Conservation (phyloP, 2,888 invertebrate species). For the Cryptosula pallasiana region DNA sequence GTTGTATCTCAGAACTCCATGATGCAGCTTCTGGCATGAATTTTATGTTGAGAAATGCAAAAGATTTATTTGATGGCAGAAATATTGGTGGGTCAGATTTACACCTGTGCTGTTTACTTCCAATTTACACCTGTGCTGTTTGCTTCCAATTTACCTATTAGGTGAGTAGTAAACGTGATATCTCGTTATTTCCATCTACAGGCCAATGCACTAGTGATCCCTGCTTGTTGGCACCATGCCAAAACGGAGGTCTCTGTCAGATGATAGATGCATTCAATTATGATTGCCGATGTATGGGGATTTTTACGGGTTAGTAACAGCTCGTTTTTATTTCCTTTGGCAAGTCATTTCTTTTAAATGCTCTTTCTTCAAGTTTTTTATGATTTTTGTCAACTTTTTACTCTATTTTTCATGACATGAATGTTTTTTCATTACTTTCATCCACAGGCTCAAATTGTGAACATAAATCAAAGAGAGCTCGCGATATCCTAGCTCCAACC, state of each 20-base stretch:
- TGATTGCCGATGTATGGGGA: background rate
- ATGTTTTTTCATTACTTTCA: too few species aligned
- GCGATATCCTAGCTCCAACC: background rate
- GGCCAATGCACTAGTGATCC: constrained; percentile 11
- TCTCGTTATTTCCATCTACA: too few species aligned
- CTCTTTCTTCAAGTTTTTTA: background rate
- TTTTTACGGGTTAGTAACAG: background rate
- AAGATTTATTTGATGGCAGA: constrained; percentile 1
- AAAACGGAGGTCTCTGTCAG: background rate
- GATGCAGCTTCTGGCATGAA: background rate
- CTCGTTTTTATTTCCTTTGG: background rate
- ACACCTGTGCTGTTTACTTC: too few species aligned
- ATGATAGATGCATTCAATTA: background rate
- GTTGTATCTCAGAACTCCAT: background rate
- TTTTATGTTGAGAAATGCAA: background rate
- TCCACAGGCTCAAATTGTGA: background rate
- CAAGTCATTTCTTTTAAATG: background rate
- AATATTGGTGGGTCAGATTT: background rate
- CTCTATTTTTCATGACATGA: too few species aligned
- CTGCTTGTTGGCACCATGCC: background rate
- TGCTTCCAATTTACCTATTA: too few species aligned
- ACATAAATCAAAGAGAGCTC: background rate
- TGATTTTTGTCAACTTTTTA: too few species aligned
- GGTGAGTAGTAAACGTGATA: too few species aligned
- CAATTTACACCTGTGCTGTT: too few species aligned